phyloP scores from a whole-genome alignment of 2,113 vertebrate species.

The Brachyhypopomus occidentalis region DNA sequence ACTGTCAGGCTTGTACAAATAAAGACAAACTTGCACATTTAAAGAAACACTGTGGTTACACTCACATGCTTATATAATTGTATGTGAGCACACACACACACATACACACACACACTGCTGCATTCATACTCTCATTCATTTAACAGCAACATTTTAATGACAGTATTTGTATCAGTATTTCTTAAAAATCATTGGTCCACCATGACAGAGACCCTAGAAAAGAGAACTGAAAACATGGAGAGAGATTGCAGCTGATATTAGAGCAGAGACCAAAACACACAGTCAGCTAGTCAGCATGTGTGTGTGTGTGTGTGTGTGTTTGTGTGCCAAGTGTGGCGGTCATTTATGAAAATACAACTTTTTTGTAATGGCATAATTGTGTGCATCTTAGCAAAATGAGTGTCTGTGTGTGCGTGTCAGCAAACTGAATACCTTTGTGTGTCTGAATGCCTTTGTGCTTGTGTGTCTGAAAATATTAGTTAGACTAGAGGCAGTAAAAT shows the following conservation, averaged over 20 bases:
- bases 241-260: too few species aligned
- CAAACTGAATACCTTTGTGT: too few species aligned
- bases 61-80: neutral
- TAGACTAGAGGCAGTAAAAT: neutral
- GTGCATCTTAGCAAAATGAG: neutral
- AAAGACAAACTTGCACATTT: too few species aligned
- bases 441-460: too few species aligned
- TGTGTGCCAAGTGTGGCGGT: too few species aligned
- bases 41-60: neutral
- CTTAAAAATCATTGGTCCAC: neutral
- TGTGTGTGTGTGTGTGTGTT: too few species aligned
- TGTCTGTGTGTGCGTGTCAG: neutral
- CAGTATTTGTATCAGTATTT: neutral
- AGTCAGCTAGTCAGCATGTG: too few species aligned
- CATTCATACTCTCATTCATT: constrained; percentile 2
- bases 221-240: neutral
- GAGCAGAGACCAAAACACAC: too few species aligned
- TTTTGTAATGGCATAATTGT: neutral
- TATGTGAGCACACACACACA: constrained; percentile 14
- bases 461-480: neutral
- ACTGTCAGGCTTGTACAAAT: too few species aligned
- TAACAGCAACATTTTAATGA: neutral
- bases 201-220: neutral
- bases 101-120: neutral
- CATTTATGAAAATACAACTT: too few species aligned